These are phyloP conservation scores for Conus ventricosus DNA, from an alignment of 1,140 invertebrate genomes.

Conservation along the genomic window DNA sequence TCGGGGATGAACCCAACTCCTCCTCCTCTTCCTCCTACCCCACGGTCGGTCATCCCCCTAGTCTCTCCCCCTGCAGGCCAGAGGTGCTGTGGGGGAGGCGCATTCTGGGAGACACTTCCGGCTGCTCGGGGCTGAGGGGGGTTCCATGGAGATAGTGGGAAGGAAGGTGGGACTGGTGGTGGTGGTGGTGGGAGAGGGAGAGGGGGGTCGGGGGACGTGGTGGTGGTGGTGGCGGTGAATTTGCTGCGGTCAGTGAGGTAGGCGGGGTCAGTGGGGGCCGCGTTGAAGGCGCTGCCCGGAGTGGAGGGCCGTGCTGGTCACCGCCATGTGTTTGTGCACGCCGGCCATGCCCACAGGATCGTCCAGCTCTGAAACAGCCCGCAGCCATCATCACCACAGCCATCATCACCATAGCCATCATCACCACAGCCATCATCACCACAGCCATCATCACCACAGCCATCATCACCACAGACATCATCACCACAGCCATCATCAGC, in stretches of 20 bases:
- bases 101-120: no score
- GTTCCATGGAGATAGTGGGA: not conserved
- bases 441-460: no score
- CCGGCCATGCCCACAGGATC: not conserved
- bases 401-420: no score
- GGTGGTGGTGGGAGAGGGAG: not conserved
- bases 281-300: not conserved
- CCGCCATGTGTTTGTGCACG: not conserved
- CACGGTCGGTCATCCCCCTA: slow-evolving; percentile 13
- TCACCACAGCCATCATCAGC: no score
- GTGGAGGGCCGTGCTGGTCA: not conserved
- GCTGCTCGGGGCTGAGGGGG: no score
- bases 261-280: not conserved
- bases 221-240: no score
- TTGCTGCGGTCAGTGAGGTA: slow-evolving; percentile 16
- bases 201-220: not conserved
- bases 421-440: no score
- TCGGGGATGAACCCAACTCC: not conserved
- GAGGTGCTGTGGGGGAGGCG: not conserved
- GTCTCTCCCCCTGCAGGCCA: not conserved
- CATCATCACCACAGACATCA: no score
- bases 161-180: slow-evolving; percentile 19
- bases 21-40: not conserved
- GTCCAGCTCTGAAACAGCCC: slow-evolving; percentile 16
- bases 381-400: no score